Conservation (phyloP, 1,140 invertebrate genomes). For the Lepidurus apus region DNA sequence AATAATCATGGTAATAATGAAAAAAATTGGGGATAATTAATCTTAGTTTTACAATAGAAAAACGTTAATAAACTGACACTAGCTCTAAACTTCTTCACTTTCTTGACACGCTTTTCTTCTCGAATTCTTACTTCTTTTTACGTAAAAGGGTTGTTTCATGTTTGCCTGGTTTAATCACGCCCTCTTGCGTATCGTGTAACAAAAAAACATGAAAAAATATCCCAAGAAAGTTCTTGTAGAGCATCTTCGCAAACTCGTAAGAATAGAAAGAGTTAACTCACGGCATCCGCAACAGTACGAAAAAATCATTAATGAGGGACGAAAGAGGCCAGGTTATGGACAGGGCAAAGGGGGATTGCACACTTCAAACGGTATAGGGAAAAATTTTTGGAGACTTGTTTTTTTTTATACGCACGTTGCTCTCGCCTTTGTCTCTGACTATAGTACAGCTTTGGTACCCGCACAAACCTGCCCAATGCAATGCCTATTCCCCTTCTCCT, state of each 20-base stretch:
- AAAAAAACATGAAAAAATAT: too few species aligned
- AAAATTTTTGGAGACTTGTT: background rate
- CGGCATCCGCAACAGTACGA: conserved; percentile 5
- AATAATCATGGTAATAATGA: background rate
- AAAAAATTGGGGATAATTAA: background rate
- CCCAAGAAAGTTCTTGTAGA: background rate
- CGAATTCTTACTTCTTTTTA: background rate
- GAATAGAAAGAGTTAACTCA: conserved; percentile 19
- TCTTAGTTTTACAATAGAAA: conserved; percentile 19
- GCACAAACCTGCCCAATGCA: background rate
- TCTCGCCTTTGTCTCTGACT: background rate
- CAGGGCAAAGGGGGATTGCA: background rate
- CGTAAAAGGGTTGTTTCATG: background rate
- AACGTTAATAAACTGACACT: conserved; percentile 4
- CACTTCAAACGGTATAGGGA: conserved; percentile 20
- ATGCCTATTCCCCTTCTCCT: background rate
- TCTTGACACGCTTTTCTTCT: background rate
- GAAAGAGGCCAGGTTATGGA: conserved; percentile 3
- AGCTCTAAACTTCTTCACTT: background rate
- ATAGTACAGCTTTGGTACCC: conserved; percentile 21
- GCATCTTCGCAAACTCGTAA: background rate
- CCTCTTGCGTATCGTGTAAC: too few species aligned
- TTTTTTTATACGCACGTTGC: background rate
- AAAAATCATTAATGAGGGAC: conserved; percentile 13
- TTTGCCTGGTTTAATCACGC: too few species aligned